Evolutionary conservation across 2,797 vertebrate genomes (phyloP).

Genomic region (Sebastiscus albofasciatus): DNA sequence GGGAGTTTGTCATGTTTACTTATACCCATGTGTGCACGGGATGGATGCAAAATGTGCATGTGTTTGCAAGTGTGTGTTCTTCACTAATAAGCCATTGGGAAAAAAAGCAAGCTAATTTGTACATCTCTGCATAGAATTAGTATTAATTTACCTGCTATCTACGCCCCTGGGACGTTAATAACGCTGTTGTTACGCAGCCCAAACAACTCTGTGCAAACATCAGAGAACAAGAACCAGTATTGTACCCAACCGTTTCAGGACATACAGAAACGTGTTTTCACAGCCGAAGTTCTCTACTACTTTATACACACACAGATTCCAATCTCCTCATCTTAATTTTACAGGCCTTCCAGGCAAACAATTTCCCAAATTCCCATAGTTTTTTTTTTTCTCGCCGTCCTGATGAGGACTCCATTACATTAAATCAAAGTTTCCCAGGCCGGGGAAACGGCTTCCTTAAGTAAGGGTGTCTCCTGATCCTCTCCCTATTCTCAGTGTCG

Average conservation of each 20-base stretch:
- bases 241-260: slow-evolving; percentile 47
- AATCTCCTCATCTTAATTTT: slow-evolving; percentile 25
- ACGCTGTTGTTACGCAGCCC: slow-evolving; percentile 69
- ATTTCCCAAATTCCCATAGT: slow-evolving; percentile 20
- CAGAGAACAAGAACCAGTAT: slow-evolving; percentile 61
- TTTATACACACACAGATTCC: background rate
- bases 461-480: slow-evolving; percentile 72
- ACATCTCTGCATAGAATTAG: slow-evolving; percentile 78
- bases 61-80: slow-evolving; percentile 4
- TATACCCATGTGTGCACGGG: slow-evolving; percentile 23
- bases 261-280: slow-evolving; percentile 21
- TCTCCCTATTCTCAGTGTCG: slow-evolving; percentile 72
- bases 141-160: slow-evolving; percentile 79
- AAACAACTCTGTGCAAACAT: slow-evolving; percentile 72
- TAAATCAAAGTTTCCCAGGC: slow-evolving; percentile 75
- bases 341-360: background rate
- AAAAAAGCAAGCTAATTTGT: slow-evolving; percentile 71
- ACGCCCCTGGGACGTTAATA: slow-evolving; percentile 75
- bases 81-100: slow-evolving; percentile 67
- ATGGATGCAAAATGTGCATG: background rate
- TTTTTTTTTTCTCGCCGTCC: background rate
- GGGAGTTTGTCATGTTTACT: slow-evolving; percentile 51
- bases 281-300: background rate
- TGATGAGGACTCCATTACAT: slow-evolving; percentile 72
- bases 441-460: slow-evolving; percentile 73